Conservation (phyloP, 2,113 vertebrate species). For the Pandion haliaetus region DNA sequence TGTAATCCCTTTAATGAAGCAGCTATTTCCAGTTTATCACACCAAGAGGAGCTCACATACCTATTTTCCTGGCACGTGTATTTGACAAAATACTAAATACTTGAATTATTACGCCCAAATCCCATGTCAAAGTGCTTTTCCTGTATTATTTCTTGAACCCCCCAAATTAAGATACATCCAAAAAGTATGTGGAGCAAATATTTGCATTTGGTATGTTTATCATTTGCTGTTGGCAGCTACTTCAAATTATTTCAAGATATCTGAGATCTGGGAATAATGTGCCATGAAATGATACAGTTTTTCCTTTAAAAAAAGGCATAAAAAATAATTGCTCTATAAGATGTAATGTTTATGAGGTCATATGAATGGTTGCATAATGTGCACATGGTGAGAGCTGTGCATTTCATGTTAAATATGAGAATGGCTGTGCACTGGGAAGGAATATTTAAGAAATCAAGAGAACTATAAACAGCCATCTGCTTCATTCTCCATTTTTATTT, state of each 20-base stretch:
- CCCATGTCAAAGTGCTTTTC: slow-evolving; percentile 19
- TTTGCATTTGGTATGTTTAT: not conserved
- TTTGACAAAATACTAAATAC: not conserved
- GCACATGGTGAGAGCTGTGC: slow-evolving; percentile 67
- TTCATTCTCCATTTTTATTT: slow-evolving; percentile 72
- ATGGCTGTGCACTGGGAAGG: slow-evolving; percentile 51
- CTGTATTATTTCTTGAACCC: slow-evolving; percentile 1
- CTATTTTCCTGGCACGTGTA: not conserved
- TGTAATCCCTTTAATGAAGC: slow-evolving; percentile 18
- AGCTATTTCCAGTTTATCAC: not conserved
- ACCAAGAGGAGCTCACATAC: not conserved
- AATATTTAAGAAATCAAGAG: slow-evolving; percentile 73
- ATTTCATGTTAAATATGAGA: slow-evolving; percentile 71
- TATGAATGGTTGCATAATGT: slow-evolving; percentile 64
- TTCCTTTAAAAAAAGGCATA: slow-evolving; percentile 51
- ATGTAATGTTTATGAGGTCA: slow-evolving; percentile 67
- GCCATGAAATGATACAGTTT: slow-evolving; percentile 5
- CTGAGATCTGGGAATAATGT: slow-evolving; percentile 35
- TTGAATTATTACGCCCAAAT: not conserved
- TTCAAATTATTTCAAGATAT: slow-evolving; percentile 32
- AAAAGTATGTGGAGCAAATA: not conserved
- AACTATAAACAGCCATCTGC: slow-evolving; percentile 74
- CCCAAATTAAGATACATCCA: not conserved
- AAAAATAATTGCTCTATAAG: slow-evolving; percentile 65
- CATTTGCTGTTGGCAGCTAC: slow-evolving; percentile 34